Conservation (phyloP, 2,888 invertebrate species). For the Leptopilina syphax region DNA sequence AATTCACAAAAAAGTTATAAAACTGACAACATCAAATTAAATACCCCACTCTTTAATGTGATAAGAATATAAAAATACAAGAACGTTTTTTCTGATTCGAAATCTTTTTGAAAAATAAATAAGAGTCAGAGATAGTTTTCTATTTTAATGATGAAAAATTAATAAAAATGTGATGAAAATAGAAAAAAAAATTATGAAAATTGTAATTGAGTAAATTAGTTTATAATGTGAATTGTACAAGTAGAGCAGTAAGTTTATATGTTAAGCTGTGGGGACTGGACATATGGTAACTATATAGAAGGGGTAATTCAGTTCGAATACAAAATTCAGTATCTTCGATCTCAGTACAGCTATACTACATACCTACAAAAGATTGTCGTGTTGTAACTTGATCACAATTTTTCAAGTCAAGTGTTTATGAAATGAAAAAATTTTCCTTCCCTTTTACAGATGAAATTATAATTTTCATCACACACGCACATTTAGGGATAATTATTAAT, state of each 20-base stretch:
- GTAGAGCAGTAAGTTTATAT: conserved; percentile 58
- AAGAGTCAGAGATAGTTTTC: too few relatives aligned
- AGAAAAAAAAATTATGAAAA: neutral
- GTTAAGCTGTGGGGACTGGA: conserved; percentile 68
- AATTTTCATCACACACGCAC: neutral
- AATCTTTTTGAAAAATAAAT: too few relatives aligned
- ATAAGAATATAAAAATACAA: too few relatives aligned
- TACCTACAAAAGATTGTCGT: neutral
- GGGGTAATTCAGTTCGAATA: conserved; percentile 66
- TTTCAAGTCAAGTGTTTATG: neutral
- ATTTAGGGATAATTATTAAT: too few relatives aligned
- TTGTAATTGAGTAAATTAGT: conserved; percentile 19
- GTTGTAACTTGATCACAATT: neutral
- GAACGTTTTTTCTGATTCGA: too few relatives aligned
- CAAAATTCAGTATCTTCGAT: conserved; percentile 76
- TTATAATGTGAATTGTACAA: conserved; percentile 50
- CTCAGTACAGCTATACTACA: conserved; percentile 46
- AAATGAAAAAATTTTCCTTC: neutral
- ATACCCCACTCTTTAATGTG: too few relatives aligned
- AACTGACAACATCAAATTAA: too few relatives aligned
- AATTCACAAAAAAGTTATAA: too few relatives aligned
- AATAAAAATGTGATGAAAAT: neutral
- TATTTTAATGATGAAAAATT: too few relatives aligned
- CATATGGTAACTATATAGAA: conserved; percentile 69
- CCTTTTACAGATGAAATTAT: neutral